Evolutionary conservation across 2,888 invertebrate genomes (phyloP), one percentile per base, ranked within the genome.

Genomic region (Heterodera filipjevi): DNA sequence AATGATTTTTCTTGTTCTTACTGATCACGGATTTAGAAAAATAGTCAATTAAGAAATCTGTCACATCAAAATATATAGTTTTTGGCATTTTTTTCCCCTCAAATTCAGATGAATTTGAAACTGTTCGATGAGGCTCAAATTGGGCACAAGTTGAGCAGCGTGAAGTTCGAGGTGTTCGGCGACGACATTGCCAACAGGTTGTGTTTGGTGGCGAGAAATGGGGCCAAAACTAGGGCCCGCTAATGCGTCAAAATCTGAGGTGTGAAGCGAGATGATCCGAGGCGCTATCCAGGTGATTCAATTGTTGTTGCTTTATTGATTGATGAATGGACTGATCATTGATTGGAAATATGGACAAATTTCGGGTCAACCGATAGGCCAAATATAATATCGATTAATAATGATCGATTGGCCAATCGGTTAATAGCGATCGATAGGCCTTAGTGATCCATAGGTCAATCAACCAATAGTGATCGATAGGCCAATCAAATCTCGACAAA

Each of bases 121-220:
- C 77, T 88, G 22, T 88, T 88, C 80, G 82, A 86, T 35, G 72
- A 82, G 53, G 82, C 83, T 16, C 81, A 84, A 68, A 76, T 49
- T 66, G 79, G 30, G 72, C 82, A 66, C 75, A 30, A 64, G n/a
- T 71, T 84, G 35, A 71, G 77, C 30, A 35, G 71, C 27, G 82
- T 88, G 14, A 80, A 85, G 35, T 86, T 87, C 78, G 84, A 86
- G 44, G 85, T 88, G 66, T 88, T 88, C 78, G 85, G 85, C 35
- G 88, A 88, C 73, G 85, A 85, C 78, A 84, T 88, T 14, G 87
- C 88, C 14, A 89, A 89, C 30, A 46, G 76, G 68, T 76, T 49
- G 33, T 30, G 30, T n/a, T 39, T 39, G 39, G 10, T 39, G 39
- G 39, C 10, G 59, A 59, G 3, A 27, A 39, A 39, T 6, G 59